A percentile compares a stretch with the other conserved stretches of the same genome.
Conservation (phyloP, 1,140 invertebrate genomes). For the Meloidogyne floridensis region DNA sequence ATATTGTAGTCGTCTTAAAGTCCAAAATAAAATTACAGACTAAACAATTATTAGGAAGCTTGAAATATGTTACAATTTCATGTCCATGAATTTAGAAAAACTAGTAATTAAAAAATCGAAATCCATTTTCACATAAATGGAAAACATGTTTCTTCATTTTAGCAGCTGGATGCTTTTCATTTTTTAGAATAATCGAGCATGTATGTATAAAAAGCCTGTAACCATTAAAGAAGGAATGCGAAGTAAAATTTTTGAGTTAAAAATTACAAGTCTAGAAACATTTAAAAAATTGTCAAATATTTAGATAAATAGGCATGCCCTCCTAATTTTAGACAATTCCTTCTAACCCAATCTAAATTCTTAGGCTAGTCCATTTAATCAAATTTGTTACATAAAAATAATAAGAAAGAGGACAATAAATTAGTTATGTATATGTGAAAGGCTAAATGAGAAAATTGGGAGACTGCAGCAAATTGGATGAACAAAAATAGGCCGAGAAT, state of each 20-base stretch:
- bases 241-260: too few relatives aligned
- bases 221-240: too few relatives aligned
- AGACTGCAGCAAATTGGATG: slow-evolving; percentile 4
- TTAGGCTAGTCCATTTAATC: neutral
- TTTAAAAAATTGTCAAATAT: too few relatives aligned
- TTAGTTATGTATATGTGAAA: neutral
- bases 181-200: neutral
- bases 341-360: neutral
- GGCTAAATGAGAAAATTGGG: neutral
- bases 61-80: neutral
- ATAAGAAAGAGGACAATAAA: neutral
- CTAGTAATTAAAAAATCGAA: neutral
- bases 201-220: too few relatives aligned
- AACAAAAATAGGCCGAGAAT: neutral
- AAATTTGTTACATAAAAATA: neutral
- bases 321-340: neutral
- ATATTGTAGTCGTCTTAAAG: too few relatives aligned
- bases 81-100: neutral
- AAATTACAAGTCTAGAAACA: too few relatives aligned
- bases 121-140: neutral
- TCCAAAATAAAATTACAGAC: neutral
- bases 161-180: neutral
- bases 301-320: too few relatives aligned
- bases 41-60: neutral
- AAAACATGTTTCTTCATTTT: neutral